Conservation (phyloP, 2,113 vertebrate genomes). For the Tamias sibiricus region DNA sequence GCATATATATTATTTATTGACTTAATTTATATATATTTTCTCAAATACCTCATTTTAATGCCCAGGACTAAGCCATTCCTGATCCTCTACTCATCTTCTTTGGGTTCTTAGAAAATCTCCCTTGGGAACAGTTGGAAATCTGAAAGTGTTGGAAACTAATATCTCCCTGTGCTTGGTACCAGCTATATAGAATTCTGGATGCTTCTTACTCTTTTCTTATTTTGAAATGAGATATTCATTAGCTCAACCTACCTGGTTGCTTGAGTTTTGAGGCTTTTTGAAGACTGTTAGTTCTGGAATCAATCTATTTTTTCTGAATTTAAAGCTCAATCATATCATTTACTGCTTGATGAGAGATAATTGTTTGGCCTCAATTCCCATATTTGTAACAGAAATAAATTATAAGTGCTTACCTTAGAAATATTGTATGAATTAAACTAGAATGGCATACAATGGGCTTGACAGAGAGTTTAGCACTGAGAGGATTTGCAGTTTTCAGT, state of each 20-base stretch:
- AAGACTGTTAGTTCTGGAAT: background rate
- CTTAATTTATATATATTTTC: background rate
- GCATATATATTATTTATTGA: background rate
- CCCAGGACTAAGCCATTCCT: background rate
- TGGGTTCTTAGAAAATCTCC: background rate
- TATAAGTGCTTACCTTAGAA: background rate
- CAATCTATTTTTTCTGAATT: background rate
- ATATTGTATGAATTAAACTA: background rate
- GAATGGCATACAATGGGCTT: background rate
- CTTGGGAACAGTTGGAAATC: background rate
- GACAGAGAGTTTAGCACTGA: background rate
- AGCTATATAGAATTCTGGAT: background rate
- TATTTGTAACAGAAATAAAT: background rate
- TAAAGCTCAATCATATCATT: background rate
- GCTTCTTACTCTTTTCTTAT: background rate
- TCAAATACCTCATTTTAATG: background rate
- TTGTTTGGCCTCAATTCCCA: background rate
- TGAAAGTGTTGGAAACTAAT: background rate
- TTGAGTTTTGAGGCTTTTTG: background rate
- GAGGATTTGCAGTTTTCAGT: constrained; percentile 10
- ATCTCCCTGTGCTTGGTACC: background rate
- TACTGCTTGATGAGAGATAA: background rate
- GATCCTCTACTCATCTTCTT: background rate
- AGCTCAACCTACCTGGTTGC: background rate
- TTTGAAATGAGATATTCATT: background rate